Percentiles rank a stretch among this genome's conserved stretches.
Evolutionary conservation across 2,113 vertebrate species (phyloP).

Genomic region (Ptilonorhynchus violaceus): DNA sequence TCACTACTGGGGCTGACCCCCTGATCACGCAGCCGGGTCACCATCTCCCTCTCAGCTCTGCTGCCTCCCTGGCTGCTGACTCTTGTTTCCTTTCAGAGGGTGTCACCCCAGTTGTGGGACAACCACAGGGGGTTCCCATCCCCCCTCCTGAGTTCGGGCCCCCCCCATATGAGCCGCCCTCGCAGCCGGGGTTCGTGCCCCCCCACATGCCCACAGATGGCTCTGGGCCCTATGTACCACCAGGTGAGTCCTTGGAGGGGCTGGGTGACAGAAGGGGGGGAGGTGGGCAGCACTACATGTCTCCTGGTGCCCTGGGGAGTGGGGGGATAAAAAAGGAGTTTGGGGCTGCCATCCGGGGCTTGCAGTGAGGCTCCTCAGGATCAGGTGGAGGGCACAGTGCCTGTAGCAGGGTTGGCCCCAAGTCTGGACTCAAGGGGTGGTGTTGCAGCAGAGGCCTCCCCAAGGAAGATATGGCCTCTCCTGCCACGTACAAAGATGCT

Average conservation of each 20-base stretch:
- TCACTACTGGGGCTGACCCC: neutral
- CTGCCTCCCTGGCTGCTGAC: neutral
- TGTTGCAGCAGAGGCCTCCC: accelerated
- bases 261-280: accelerated
- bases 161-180: constrained; percentile 87
- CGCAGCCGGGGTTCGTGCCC: constrained; percentile 83
- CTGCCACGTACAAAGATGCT: accelerated
- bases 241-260: constrained; percentile 64
- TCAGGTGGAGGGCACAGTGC: neutral
- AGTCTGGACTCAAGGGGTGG: neutral
- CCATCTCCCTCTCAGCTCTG: neutral
- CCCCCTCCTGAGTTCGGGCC: constrained; percentile 90
- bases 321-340: accelerated
- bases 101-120: constrained; percentile 71
- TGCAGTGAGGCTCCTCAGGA: accelerated
- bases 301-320: neutral
- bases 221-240: constrained; percentile 72
- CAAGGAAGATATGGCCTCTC: accelerated
- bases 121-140: constrained; percentile 79
- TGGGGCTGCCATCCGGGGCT: neutral
- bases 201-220: constrained; percentile 85
- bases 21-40: neutral
- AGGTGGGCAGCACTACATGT: accelerated
- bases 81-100: constrained; percentile 54
- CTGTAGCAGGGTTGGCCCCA: neutral